Percentiles rank a stretch among this genome's conserved stretches.
These are phyloP conservation scores for Cynoglossus semilaevis DNA, from an alignment of 2,113 vertebrate genomes.

Conservation along the genomic window DNA sequence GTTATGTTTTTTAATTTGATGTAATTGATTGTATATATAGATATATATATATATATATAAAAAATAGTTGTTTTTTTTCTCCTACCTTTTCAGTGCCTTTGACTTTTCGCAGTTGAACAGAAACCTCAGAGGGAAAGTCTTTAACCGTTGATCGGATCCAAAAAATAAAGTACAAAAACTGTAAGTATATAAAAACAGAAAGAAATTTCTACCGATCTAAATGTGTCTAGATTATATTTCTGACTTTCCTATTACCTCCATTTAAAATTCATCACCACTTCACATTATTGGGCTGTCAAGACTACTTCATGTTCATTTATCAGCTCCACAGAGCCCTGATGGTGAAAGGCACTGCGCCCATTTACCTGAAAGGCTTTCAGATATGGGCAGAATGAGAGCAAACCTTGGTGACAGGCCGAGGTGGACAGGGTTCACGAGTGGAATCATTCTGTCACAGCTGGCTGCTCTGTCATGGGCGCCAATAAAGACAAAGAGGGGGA, in stretches of 20 bases:
- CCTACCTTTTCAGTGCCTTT: neutral
- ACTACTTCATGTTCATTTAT: too few species aligned
- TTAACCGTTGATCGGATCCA: too few species aligned
- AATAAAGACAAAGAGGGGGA: neutral
- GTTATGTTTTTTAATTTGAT: neutral
- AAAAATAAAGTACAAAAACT: too few species aligned
- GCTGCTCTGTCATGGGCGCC: conserved; percentile 14
- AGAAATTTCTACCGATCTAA: too few species aligned
- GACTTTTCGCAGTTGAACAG: too few species aligned
- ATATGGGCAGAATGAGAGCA: conserved; percentile 29
- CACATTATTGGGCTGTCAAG: too few species aligned
- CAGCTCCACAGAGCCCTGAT: neutral
- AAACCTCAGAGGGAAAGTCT: too few species aligned
- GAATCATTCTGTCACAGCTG: conserved; percentile 32
- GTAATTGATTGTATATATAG: neutral
- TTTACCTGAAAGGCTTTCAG: conserved; percentile 39
- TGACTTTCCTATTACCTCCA: too few species aligned
- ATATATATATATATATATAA: neutral
- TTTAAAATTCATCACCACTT: too few species aligned
- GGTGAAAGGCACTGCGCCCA: neutral
- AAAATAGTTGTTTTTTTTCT: too few species aligned
- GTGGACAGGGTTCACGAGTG: conserved; percentile 30
- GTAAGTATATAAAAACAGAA: too few species aligned
- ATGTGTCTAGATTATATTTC: too few species aligned
- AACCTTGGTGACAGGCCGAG: conserved; percentile 27